Conservation (phyloP, 2,888 invertebrate species). For the Agonopterix arenella region DNA sequence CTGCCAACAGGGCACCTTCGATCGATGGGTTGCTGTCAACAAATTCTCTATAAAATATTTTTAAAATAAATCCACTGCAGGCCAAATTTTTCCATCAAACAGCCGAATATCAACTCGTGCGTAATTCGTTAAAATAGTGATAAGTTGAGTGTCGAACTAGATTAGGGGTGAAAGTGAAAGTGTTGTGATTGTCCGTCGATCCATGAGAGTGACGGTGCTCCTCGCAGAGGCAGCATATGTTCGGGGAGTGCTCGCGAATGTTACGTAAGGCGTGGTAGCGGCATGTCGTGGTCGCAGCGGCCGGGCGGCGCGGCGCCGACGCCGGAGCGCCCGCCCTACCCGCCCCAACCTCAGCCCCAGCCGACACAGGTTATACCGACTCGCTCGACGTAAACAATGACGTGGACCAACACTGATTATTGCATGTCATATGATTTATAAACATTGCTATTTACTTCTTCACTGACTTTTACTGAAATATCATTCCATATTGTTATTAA, state of each 20-base stretch:
- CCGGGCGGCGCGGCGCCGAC: constrained; percentile 41
- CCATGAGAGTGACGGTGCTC: constrained; percentile 59
- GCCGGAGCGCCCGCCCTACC: constrained; percentile 34
- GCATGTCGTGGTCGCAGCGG: constrained; percentile 73
- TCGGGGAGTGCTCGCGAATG: constrained; percentile 44
- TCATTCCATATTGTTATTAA: background rate
- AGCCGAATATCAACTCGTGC: background rate
- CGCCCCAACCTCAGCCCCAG: constrained; percentile 42
- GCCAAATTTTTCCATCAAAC: constrained; percentile 4
- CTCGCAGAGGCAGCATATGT: constrained; percentile 52
- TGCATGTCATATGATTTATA: constrained; percentile 33
- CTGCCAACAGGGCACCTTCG: constrained; percentile 77
- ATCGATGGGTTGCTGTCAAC: constrained; percentile 72
- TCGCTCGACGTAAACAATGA: constrained; percentile 67
- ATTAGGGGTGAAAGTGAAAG: constrained; percentile 51
- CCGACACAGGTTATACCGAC: constrained; percentile 42
- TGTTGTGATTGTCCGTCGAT: constrained; percentile 39
- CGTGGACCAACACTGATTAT: constrained; percentile 43
- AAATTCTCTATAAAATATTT: constrained; percentile 48
- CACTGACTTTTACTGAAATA: background rate
- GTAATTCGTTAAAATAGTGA: background rate
- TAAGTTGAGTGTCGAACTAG: background rate
- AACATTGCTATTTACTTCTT: constrained; percentile 2
- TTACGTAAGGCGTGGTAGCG: constrained; percentile 65
- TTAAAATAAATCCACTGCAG: constrained; percentile 31